Percentiles rank a stretch among this genome's conserved stretches.
Evolutionary conservation across 2,113 vertebrate genomes (phyloP).

Genomic region (Cryptotis parvus): DNA sequence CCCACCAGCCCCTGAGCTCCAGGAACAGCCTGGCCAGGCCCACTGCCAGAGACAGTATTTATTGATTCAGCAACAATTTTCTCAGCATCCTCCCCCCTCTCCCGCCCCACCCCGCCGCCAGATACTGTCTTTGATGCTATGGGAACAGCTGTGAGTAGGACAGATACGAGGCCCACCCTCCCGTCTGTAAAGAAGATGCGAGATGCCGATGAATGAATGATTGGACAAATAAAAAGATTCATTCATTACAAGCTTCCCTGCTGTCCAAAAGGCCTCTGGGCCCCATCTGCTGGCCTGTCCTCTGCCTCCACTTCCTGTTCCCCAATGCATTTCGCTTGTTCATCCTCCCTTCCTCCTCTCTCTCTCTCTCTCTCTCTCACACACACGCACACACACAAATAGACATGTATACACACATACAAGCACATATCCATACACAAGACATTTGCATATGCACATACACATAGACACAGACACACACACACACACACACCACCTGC

Average conservation of each 20-base stretch:
- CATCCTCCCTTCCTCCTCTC: neutral
- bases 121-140: neutral
- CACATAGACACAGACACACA: too few relatives aligned
- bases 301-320: neutral
- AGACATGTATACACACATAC: neutral
- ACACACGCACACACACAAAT: neutral
- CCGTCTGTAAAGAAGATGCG: neutral
- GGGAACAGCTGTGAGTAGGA: neutral
- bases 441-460: too few relatives aligned
- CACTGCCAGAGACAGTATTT: neutral
- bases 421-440: too few relatives aligned
- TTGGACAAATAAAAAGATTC: accelerated
- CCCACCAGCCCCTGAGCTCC: neutral
- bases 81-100: neutral
- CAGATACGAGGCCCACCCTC: neutral
- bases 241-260: neutral
- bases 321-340: neutral
- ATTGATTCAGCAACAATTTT: neutral
- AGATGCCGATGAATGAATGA: neutral
- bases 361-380: neutral
- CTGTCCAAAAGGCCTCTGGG: neutral
- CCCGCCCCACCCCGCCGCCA: neutral
- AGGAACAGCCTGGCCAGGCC: neutral
- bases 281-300: neutral
- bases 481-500: too few relatives aligned